A percentile compares a stretch with the other conserved stretches of the same genome.
phyloP scores from a whole-genome alignment of 92 coral and sea anemone genomes.

The Paragorgia papillata region DNA sequence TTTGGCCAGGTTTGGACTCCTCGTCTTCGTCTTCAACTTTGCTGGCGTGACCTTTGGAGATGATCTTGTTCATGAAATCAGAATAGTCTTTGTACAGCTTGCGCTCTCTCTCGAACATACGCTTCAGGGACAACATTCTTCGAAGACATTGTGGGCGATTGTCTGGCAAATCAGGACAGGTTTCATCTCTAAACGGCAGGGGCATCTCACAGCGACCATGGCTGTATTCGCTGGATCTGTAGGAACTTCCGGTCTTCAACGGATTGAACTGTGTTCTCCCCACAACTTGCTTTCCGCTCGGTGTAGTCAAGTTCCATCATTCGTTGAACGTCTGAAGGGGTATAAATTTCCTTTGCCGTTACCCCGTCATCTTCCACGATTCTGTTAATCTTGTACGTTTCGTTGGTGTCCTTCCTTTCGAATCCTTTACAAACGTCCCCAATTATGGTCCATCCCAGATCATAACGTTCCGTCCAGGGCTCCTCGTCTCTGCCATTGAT shows the following conservation, averaged over 20 bases:
- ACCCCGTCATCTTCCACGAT: not conserved
- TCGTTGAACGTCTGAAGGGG: not conserved
- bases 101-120: constrained; percentile 26
- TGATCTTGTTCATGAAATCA: constrained; percentile 53
- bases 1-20: constrained; percentile 40
- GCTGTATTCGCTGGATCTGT: not conserved
- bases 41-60: constrained; percentile 51
- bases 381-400: not conserved
- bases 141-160: not conserved
- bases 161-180: not conserved
- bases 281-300: not conserved
- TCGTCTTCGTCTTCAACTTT: constrained; percentile 29
- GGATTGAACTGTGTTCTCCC: not conserved
- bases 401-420: constrained; percentile 1
- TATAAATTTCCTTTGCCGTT: not conserved
- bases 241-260: constrained; percentile 2
- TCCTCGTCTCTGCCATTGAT: constrained; percentile 14
- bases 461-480: constrained; percentile 31
- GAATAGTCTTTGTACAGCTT: constrained; percentile 17
- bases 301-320: not conserved
- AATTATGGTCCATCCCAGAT: constrained; percentile 35
- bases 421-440: constrained; percentile 9
- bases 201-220: constrained; percentile 8
- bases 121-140: constrained; percentile 3
- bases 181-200: not conserved